Base-by-base conservation (phyloP, 2,888 invertebrate species). In the Koerneria pararmatus region DNA sequence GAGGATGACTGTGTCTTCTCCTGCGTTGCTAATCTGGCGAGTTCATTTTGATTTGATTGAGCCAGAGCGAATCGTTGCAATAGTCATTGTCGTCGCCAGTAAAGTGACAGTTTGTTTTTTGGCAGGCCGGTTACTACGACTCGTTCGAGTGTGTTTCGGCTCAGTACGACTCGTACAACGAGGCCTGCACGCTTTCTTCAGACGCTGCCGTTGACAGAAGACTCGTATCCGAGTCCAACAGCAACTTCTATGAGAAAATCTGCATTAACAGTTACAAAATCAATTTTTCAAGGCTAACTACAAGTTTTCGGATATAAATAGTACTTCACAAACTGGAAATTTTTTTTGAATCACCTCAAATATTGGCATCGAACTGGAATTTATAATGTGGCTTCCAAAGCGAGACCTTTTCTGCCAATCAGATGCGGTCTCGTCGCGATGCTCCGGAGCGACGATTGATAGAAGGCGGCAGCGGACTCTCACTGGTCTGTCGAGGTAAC, bases 1-100 rank as follows among this genome's bases (percentile, higher is more conserved):
- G 63, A 63, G 15, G 63, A 63, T 54, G 63, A 63, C 24, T 63
- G 63, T 34, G 32, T 54, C 24, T 54, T 63, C 37, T 53, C 63
- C 8, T 63, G 63, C 24, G n/a, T 63, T 3, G 35, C 53, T 1
- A 63, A 63, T 41, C 24, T 63, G 54, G 63, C 54, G 31, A 4
- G 32, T 4, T 6, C 8, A 51, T 15, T 24, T 51, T 51, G 15
- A 6, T 22, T 51, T 51, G 22, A 8, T 15, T 15, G 8, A 6
- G 8, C 22, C 6, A 6, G 22, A 51, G 15, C 6, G 8, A 27
- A 22, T n/a, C 8, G 8, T 51, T 6, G 15, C 15, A 6, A 6
- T 51, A 8, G 53, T 8, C 27, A 6, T 6, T 51, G 27, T 15
- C 15, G 15, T 2, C 11, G 22, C 46, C 24, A 46, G 32, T 24